Base-by-base conservation (phyloP, 2,113 vertebrate species). In the Bos indicus region DNA sequence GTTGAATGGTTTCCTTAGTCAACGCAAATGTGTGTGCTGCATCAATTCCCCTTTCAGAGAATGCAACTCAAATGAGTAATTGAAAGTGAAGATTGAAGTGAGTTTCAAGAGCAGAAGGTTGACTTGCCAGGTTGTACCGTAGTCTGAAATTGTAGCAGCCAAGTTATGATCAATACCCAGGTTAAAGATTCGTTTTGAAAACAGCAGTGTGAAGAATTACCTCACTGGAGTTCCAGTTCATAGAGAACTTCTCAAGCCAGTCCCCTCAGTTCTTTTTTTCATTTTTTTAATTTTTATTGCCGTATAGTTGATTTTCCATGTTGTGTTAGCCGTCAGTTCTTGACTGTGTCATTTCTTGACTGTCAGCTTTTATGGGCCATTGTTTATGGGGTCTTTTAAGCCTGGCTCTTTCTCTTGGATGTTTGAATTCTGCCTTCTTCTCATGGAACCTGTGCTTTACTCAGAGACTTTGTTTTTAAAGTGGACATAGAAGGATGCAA, bases 1-100 rank as follows among this genome's bases (percentile, higher is more conserved):
- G 91, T 85, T 98, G 97, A 99, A 95, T 80, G 96, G 25, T 94
- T 97, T 98, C 89, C 96, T 98, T 96, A 97, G 67, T 97, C 97
- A 98, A 97, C 1, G 23, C 85, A 90, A 94, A 98, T 96, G 91
- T 93, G 97, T 97, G 95, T 97, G 97, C 96, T 94, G 16, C 94
- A 97, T 97, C 88, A 90, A 40, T 86, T 97, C 87, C 92, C 97
- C 87, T 98, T 98, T 97, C 97, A 98, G 93, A 88, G 90, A 98
- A 95, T 89, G 89, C 89, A 95, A 91, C 89, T 96, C 74, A 98
- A 96, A 93, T 81, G 90, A 52, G 96, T 94, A 96, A 92, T 91
- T 97, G 94, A 97, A 98, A 97, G 59, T 46, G 86, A 98, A 97
- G 83, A 71, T 48, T 77, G 67, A 40, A 74, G n/a, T 74, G 67